Evolutionary conservation across 2,113 vertebrate genomes (phyloP).

Genomic region (Entelurus aequoreus): DNA sequence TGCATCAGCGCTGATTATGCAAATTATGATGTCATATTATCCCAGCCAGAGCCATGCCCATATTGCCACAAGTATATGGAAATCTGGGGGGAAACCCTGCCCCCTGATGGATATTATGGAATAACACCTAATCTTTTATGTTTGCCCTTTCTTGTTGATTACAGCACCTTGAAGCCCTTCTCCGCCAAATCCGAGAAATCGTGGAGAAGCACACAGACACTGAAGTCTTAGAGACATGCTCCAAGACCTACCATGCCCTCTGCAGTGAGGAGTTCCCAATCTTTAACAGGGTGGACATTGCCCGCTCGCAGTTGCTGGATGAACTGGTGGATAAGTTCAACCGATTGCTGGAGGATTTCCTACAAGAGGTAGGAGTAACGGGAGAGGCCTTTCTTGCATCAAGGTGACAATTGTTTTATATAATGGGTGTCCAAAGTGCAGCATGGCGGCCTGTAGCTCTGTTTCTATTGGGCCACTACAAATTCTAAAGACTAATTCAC

Average conservation of each 20-base stretch:
- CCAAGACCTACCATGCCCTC: constrained; percentile 94
- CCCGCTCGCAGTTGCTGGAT: constrained; percentile 94
- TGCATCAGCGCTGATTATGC: no score
- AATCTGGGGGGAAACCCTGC: neutral
- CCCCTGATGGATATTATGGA: neutral
- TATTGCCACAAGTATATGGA: no score
- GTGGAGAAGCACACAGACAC: constrained; percentile 99
- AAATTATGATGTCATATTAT: no score
- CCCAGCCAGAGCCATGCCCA: no score
- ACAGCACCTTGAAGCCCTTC: constrained; percentile 94
- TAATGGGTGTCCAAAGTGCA: no score
- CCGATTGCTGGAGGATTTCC: constrained; percentile 93
- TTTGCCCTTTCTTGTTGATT: neutral
- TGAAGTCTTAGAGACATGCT: constrained; percentile 95
- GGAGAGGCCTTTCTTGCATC: neutral
- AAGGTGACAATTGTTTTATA: no score
- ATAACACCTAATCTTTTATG: neutral
- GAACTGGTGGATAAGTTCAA: constrained; percentile 97
- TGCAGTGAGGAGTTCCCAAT: constrained; percentile 98
- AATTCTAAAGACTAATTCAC: no score
- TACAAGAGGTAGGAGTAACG: constrained; percentile 83
- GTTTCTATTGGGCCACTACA: no score
- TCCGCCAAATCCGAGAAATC: constrained; percentile 93
- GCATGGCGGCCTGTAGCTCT: no score
- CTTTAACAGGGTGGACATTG: constrained; percentile 96